Conservation (phyloP, 30 jellyfish, hydroid and myxozoan species). For the Turritopsis rubra region DNA sequence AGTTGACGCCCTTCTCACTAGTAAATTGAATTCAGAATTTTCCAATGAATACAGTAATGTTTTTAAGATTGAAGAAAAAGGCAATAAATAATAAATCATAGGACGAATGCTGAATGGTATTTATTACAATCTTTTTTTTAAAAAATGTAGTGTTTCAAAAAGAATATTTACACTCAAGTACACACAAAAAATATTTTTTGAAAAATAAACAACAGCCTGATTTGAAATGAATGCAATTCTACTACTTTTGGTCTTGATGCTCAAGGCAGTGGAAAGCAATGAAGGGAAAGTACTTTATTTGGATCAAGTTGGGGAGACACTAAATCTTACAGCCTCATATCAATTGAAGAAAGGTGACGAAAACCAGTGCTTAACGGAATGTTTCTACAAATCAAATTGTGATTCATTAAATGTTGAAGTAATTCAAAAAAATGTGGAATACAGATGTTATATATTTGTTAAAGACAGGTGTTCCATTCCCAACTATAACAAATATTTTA, state of each 20-base stretch:
- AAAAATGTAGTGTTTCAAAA: no score
- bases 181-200: no score
- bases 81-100: no score
- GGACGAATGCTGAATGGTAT: no score
- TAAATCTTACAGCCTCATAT: constrained; percentile 34
- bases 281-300: neutral
- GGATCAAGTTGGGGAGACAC: constrained; percentile 28
- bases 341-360: constrained; percentile 55
- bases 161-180: no score
- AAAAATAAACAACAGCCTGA: no score
- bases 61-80: no score
- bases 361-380: neutral
- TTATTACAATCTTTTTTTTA: no score
- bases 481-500: neutral
- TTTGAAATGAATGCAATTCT: neutral
- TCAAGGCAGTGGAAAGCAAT: neutral
- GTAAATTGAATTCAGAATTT: no score
- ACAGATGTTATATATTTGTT: neutral
- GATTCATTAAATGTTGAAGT: neutral
- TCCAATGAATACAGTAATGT: no score
- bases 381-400: neutral
- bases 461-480: neutral
- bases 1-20: no score
- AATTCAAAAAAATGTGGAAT: neutral
- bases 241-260: neutral